Base-by-base conservation (phyloP, 2,797 vertebrate species). In the Rhadinocentrus ornatus region DNA sequence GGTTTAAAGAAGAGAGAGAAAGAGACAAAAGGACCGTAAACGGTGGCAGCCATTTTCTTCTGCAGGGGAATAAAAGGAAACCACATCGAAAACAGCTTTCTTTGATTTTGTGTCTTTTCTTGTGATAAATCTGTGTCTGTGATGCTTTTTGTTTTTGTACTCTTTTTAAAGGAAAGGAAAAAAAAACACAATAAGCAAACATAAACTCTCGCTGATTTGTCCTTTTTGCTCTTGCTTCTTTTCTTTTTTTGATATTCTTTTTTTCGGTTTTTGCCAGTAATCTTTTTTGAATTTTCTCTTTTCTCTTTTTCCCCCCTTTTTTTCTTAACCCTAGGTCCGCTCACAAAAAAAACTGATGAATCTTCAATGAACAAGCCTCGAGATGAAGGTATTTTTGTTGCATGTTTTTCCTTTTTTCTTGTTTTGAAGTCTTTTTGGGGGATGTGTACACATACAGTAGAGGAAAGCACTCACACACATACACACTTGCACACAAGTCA, bases 301-400 rank as follows among this genome's bases (percentile, higher is more conserved):
- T 96, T 95, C 95, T 95, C 95, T 95, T 96, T 95, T 95, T 94
- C 95, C 94, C 93, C 92, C 93, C 91, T 92, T 95, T 96, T 96
- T 96, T 96, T 96, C 95, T 96, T 95, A 96, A 95, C 95, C 95
- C 93, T 96, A 97, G 96, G 96, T 97, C 96, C 96, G 93, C 94
- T 97, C 96, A 96, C 96, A 95, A 97, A 97, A 97, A 97, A 96
- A 96, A 95, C 95, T 70, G 96, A 97, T 93, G 96, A 97, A 93
- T 95, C 96, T 92, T 94, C 96, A 95, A 95, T 96, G 94, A 96
- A 96, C 95, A 95, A 95, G 93, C 95, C 93, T 89, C 91, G 93
- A 91, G 94, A 95, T 79, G 94, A 94, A 95, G 93, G 93, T 94
- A 94, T 94, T 95, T 95, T 95, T 94, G 93, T 93, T 94, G 93